Evolutionary conservation across 2,113 vertebrate genomes (phyloP).

Genomic region (Orientallactaga bullata): DNA sequence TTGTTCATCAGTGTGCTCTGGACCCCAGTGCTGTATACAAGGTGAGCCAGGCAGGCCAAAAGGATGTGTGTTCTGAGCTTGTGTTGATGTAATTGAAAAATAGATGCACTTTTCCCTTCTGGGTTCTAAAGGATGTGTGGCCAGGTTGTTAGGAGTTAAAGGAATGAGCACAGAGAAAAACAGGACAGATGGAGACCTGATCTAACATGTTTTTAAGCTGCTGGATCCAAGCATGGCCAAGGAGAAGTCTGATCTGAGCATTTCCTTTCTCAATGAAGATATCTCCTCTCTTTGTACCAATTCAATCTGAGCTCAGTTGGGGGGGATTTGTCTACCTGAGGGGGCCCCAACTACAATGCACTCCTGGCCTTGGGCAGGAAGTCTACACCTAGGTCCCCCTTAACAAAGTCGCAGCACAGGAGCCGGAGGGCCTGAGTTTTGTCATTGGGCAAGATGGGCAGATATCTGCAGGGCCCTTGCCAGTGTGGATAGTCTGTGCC

Average conservation of each 20-base stretch:
- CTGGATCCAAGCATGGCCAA: constrained; percentile 4
- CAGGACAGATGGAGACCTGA: background rate
- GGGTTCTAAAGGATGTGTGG: background rate
- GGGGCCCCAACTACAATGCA: background rate
- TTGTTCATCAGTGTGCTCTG: fast-evolving
- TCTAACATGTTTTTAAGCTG: background rate
- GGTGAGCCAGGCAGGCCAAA: background rate
- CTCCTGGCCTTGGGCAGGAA: fast-evolving
- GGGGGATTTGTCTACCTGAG: background rate
- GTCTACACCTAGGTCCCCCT: background rate
- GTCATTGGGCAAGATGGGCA: fast-evolving
- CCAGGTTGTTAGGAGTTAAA: background rate
- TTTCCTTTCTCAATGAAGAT: background rate
- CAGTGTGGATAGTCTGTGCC: background rate
- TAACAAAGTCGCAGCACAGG: background rate
- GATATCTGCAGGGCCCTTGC: background rate
- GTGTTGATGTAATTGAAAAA: background rate
- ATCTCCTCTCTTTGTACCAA: background rate
- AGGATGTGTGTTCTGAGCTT: background rate
- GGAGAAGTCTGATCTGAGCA: background rate
- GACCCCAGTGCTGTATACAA: background rate
- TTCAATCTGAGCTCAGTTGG: background rate
- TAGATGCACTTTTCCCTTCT: background rate
- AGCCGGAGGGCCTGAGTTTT: too few species aligned
- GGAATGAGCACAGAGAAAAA: background rate